A percentile compares a stretch with the other conserved stretches of the same genome.
These are phyloP conservation scores for Napeogenes inachia DNA, from an alignment of 2,888 invertebrate species.

Conservation along the genomic window DNA sequence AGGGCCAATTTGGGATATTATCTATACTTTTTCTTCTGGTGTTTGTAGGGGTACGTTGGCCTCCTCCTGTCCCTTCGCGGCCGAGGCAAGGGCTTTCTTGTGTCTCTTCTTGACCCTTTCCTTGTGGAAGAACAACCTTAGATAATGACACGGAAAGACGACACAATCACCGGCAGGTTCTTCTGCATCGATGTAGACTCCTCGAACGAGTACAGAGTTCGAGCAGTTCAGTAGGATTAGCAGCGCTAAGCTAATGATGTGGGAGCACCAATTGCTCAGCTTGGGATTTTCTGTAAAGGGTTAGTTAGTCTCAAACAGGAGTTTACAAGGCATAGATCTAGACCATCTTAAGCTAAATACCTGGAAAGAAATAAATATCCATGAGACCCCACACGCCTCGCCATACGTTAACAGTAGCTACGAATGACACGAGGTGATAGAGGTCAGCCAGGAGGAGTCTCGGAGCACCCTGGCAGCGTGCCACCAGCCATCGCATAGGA, in stretches of 20 bases:
- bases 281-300: constrained; percentile 79
- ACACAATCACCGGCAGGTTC: constrained; percentile 90
- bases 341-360: constrained; percentile 56
- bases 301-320: background rate
- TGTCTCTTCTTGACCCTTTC: constrained; percentile 80
- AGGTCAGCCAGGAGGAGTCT: constrained; percentile 85
- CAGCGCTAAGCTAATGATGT: constrained; percentile 83
- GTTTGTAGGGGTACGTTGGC: constrained; percentile 59
- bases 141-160: constrained; percentile 89
- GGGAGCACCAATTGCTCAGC: constrained; percentile 89
- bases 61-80: constrained; percentile 55
- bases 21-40: constrained; percentile 65
- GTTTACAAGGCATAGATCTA: background rate
- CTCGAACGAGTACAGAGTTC: constrained; percentile 90
- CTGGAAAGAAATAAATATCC: constrained; percentile 87
- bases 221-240: constrained; percentile 89
- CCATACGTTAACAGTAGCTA: constrained; percentile 93
- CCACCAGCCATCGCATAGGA: constrained; percentile 83
- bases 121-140: constrained; percentile 85
- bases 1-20: background rate
- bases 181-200: constrained; percentile 92
- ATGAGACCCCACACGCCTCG: constrained; percentile 90
- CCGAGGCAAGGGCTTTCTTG: constrained; percentile 54
- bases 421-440: constrained; percentile 85
- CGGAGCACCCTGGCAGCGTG: constrained; percentile 80